Conservation (phyloP, 1,140 invertebrate genomes). For the Achatina immaculata region DNA sequence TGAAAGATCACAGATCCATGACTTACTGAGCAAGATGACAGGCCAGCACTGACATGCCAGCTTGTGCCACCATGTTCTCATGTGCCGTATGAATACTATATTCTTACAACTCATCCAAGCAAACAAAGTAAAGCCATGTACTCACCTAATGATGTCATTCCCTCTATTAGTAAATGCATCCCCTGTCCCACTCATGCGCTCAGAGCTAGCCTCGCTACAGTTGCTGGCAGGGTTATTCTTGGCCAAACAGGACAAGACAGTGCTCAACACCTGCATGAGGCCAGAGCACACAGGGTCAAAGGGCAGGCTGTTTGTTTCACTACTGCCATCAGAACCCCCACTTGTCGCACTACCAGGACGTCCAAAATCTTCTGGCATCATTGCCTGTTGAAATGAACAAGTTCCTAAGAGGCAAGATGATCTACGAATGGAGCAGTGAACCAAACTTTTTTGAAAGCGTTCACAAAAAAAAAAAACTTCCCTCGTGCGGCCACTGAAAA, state of each 20-base stretch:
- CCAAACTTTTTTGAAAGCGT: too few relatives aligned
- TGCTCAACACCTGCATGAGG: slow-evolving; percentile 63
- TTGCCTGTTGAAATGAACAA: slow-evolving; percentile 20
- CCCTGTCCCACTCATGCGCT: slow-evolving; percentile 61
- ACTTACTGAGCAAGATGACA: too few relatives aligned
- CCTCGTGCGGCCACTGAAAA: too few relatives aligned
- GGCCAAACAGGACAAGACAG: slow-evolving; percentile 63
- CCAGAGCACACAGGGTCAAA: slow-evolving; percentile 60
- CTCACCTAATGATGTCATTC: slow-evolving; percentile 68
- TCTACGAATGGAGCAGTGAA: too few relatives aligned
- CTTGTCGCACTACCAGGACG: not conserved
- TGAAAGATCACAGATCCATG: too few relatives aligned
- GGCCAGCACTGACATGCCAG: too few relatives aligned
- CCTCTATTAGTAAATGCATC: slow-evolving; percentile 63
- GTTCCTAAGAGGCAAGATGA: not conserved
- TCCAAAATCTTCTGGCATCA: slow-evolving; percentile 37
- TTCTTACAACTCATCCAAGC: too few relatives aligned
- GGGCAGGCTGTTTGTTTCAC: slow-evolving; percentile 45
- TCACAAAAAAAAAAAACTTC: too few relatives aligned
- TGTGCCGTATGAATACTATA: too few relatives aligned
- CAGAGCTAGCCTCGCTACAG: slow-evolving; percentile 63
- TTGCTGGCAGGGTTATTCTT: slow-evolving; percentile 63
- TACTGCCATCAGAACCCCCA: not conserved
- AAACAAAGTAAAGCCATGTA: too few relatives aligned
- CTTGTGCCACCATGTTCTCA: too few relatives aligned